phyloP scores from a whole-genome alignment of 2,888 invertebrate species.

The Sisyra nigra region DNA sequence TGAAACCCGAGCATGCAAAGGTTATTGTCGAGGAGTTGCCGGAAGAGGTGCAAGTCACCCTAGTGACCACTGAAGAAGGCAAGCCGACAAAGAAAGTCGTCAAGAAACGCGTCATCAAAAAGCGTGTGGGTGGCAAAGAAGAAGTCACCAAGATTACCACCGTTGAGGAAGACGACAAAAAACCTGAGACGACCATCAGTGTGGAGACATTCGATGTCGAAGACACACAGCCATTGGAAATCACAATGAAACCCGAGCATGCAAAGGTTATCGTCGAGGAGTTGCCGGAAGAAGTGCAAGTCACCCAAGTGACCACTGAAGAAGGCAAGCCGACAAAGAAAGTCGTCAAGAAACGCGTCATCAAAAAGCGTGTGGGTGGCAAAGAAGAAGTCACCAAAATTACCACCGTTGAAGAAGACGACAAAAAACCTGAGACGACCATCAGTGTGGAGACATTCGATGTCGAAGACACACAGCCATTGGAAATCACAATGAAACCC shows the following conservation, averaged over 20 bases:
- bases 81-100: conserved; percentile 19
- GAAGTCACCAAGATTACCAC: conserved; percentile 29
- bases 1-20: conserved; percentile 13
- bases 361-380: conserved; percentile 17
- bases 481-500: conserved; percentile 10
- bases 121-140: conserved; percentile 18
- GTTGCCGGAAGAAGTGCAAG: conserved; percentile 18
- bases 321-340: conserved; percentile 18
- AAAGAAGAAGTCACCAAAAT: conserved; percentile 25
- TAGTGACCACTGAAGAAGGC: conserved; percentile 16
- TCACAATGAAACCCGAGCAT: conserved; percentile 5
- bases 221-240: conserved; percentile 13
- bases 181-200: conserved; percentile 26
- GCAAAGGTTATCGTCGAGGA: conserved; percentile 10
- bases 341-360: conserved; percentile 17
- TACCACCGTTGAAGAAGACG: conserved; percentile 25
- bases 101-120: conserved; percentile 16
- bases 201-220: conserved; percentile 18
- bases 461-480: conserved; percentile 9
- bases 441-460: conserved; percentile 7
- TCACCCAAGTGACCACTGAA: conserved; percentile 20
- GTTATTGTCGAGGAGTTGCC: conserved; percentile 19
- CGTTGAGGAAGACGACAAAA: conserved; percentile 28
- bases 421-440: conserved; percentile 19
- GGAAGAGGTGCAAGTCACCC: conserved; percentile 17